phyloP scores from a whole-genome alignment of 1,140 invertebrate species.

The Drosophila watanabei region DNA sequence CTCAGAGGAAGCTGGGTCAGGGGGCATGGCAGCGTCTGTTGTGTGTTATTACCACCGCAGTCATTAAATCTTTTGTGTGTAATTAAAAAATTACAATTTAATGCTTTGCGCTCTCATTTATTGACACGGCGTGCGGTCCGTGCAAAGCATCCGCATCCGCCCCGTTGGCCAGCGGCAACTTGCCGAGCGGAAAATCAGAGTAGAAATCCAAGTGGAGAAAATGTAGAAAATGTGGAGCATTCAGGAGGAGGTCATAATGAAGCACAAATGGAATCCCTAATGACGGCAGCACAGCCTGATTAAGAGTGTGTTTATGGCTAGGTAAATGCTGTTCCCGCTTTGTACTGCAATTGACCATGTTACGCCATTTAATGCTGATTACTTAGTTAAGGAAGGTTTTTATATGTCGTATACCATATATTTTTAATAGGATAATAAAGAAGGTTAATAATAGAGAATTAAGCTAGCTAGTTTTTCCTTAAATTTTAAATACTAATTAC shows the following conservation, averaged over 20 bases:
- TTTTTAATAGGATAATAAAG: not conserved
- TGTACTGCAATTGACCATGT: constrained; percentile 1
- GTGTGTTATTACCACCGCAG: constrained; percentile 73
- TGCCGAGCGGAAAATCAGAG: constrained; percentile 23
- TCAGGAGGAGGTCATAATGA: constrained; percentile 18
- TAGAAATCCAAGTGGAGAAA: constrained; percentile 16
- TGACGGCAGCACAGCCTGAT: constrained; percentile 22
- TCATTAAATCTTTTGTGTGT: constrained; percentile 82
- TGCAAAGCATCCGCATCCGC: constrained; percentile 33
- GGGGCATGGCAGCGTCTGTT: constrained; percentile 53
- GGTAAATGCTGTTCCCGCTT: constrained; percentile 22
- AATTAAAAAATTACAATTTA: constrained; percentile 83
- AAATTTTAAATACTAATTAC: too few relatives aligned
- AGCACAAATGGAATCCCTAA: constrained; percentile 30
- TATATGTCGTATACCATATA: not conserved
- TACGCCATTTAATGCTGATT: constrained; percentile 10
- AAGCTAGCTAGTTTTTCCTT: not conserved
- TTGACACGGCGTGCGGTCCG: constrained; percentile 52
- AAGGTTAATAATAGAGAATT: too few relatives aligned
- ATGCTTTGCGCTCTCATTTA: constrained; percentile 74
- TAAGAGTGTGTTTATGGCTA: constrained; percentile 35
- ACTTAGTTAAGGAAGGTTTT: not conserved
- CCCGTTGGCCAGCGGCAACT: constrained; percentile 26
- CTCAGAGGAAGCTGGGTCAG: not conserved
- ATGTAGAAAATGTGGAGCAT: constrained; percentile 32